Base-by-base conservation (phyloP, 2,888 invertebrate species). In the Zootermopsis nevadensis region DNA sequence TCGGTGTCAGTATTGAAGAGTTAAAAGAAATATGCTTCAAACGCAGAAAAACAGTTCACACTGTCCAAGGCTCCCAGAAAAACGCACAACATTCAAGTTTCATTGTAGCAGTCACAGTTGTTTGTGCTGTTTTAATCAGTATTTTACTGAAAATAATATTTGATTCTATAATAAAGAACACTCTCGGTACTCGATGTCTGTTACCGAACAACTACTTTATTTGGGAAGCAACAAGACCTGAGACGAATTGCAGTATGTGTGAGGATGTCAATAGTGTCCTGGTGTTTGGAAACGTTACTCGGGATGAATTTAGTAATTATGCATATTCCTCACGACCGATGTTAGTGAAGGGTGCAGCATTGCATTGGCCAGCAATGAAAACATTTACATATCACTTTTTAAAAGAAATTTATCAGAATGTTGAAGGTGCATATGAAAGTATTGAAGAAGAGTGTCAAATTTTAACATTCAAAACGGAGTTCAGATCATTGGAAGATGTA, bases 191-290 rank as follows among this genome's bases (percentile, higher is more conserved):
- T 86, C 92, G 95, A 87, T 97, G 97, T 90, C 90, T 96, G 85
- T 88, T 97, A 88, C 94, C 95, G 86, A 96, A 95, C 89, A 97
- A 97, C 91, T 96, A 95, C 89, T 91, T 97, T 84, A 90, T 96
- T 86, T 96, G 96, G 96, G 97, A 97, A 90, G 95, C 95, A 81
- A 95, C 96, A 33, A 91, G 97, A 86, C 97, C 97, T 38, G 91
- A 96, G 82, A 94, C 96, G 33, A 93, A 96, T 89, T 97, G 97
- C 88, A 91, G 91, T 87, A 95, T 95, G 89, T 97, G 97, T 90
- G 89, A 90, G 86, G 93, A 93, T 86, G 90, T 96, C 84, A 91
- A 92, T 81, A 91, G 92, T 86, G 94, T 96, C 72, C 89, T 94
- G 85, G 91, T 95, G 86, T 89, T 96, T 85, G 89, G 90, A 86